Evolutionary conservation across 1,140 invertebrate species (phyloP).

Genomic region (Drosophila serrata): DNA sequence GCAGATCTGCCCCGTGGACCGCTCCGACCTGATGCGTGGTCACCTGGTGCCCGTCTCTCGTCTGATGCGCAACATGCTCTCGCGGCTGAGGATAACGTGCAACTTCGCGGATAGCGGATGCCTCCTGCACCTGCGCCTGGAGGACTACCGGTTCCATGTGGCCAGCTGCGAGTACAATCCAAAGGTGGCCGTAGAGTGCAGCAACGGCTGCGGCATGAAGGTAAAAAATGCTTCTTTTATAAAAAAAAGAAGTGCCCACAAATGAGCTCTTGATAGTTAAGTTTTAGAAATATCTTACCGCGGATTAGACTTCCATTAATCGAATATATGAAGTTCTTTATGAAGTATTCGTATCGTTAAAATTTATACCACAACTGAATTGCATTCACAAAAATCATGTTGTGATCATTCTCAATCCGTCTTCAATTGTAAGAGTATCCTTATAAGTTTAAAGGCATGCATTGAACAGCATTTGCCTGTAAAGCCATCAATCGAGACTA

Average conservation of each 20-base stretch:
- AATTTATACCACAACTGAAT: no score
- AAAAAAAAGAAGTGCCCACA: neutral
- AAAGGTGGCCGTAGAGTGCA: conserved; percentile 53
- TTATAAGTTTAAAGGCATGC: no score
- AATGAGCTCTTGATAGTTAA: neutral
- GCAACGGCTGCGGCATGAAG: conserved; percentile 57
- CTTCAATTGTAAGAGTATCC: no score
- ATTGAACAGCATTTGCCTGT: no score
- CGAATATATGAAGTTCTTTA: no score
- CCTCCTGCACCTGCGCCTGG: conserved; percentile 18
- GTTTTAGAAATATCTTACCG: no score
- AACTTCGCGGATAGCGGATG: conserved; percentile 51
- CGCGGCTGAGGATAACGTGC: conserved; percentile 55
- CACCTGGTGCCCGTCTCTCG: conserved; percentile 52
- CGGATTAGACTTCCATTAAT: no score
- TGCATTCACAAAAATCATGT: no score
- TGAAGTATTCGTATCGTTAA: no score
- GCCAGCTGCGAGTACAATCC: conserved; percentile 54
- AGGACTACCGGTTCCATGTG: conserved; percentile 58
- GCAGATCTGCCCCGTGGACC: conserved; percentile 63
- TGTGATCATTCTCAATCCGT: no score
- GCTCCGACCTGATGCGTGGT: conserved; percentile 20
- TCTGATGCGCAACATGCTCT: conserved; percentile 69
- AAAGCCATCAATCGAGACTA: no score
- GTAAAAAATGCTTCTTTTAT: neutral